phyloP scores from a whole-genome alignment of 2,113 vertebrate genomes.

The Noctilio leporinus region DNA sequence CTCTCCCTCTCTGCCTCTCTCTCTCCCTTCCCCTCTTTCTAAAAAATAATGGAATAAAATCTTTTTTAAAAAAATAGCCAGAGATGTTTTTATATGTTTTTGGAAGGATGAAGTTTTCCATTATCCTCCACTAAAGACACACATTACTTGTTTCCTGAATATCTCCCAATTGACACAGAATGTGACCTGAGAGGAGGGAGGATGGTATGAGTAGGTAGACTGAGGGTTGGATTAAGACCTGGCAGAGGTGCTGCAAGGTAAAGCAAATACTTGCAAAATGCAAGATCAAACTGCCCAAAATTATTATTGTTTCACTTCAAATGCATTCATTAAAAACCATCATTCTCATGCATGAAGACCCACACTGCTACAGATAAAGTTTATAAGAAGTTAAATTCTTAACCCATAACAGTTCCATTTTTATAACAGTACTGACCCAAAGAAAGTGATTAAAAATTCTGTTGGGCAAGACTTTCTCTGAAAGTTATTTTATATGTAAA shows the following conservation, averaged over 20 bases:
- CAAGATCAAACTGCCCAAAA: not conserved
- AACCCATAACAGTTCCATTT: not conserved
- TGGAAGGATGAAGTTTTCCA: not conserved
- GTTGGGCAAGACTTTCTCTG: not conserved
- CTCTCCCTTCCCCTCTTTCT: too few species aligned
- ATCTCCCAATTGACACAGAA: not conserved
- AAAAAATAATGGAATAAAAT: too few species aligned
- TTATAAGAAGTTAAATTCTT: constrained; percentile 2
- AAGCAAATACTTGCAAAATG: not conserved
- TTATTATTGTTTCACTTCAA: not conserved
- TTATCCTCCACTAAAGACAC: not conserved
- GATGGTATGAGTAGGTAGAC: not conserved
- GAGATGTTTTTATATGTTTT: constrained; percentile 3
- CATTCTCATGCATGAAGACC: not conserved
- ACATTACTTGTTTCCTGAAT: not conserved
- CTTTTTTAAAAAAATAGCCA: constrained; percentile 35
- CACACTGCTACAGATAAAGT: not conserved
- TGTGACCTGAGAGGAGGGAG: not conserved
- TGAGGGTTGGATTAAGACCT: not conserved
- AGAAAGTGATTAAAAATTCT: not conserved
- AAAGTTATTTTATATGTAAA: not conserved
- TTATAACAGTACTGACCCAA: not conserved
- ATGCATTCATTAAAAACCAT: not conserved
- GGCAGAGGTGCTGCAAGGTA: not conserved
- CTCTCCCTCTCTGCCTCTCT: too few species aligned